Percentiles rank a stretch among this genome's conserved stretches.
Evolutionary conservation across 2,888 invertebrate genomes (phyloP).

Genomic region (Lepeophtheirus nordmannii): DNA sequence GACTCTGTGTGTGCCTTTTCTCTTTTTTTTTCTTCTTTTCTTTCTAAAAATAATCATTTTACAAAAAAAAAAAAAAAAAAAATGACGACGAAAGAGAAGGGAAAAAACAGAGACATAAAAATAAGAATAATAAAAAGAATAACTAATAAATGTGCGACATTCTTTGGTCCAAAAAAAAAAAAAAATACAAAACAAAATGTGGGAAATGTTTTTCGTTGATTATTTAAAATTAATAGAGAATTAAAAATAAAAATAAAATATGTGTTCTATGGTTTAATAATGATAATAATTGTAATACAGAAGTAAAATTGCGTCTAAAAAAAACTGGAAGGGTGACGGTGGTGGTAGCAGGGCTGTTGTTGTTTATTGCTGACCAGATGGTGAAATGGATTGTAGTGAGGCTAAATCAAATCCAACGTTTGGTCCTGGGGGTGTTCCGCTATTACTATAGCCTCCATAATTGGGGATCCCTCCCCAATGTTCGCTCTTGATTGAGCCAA

Average conservation of each 20-base stretch:
- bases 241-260: background rate
- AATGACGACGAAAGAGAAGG: background rate
- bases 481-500: background rate
- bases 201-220: background rate
- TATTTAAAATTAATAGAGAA: background rate
- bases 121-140: background rate
- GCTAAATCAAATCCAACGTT: background rate
- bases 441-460: background rate
- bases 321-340: too few relatives aligned
- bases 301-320: too few relatives aligned
- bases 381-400: background rate
- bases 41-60: background rate
- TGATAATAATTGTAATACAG: too few relatives aligned
- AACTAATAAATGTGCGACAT: background rate
- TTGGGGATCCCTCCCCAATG: background rate
- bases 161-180: constrained; percentile 2
- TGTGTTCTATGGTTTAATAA: too few relatives aligned
- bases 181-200: background rate
- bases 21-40: background rate
- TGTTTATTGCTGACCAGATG: background rate
- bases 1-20: background rate
- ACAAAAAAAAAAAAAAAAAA: background rate
- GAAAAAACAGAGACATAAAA: background rate
- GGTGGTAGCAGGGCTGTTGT: background rate
- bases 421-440: background rate